Evolutionary conservation across 2,888 invertebrate species (phyloP).

Genomic region (Parascotia fuliginaria): DNA sequence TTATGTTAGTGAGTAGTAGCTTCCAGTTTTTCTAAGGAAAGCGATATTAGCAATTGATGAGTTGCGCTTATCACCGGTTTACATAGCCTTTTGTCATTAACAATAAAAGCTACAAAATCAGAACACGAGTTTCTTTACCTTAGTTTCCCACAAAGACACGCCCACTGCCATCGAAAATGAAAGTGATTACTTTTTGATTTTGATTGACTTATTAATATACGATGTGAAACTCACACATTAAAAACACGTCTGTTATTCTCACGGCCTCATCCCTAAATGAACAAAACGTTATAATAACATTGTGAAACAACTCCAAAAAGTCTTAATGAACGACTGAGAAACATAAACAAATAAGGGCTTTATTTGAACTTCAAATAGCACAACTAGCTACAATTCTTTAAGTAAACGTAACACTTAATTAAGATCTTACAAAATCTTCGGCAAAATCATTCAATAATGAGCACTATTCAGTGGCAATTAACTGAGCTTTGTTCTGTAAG

Average conservation of each 20-base stretch:
- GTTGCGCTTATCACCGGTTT: too few species aligned
- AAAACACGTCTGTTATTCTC: conserved; percentile 32
- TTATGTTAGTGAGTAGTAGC: too few species aligned
- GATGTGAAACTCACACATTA: conserved; percentile 13
- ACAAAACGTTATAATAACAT: conserved; percentile 23
- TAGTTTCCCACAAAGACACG: too few species aligned
- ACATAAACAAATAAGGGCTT: conserved; percentile 43
- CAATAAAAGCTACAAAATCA: too few species aligned
- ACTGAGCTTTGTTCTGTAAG: conserved; percentile 21
- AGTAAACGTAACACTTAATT: conserved; percentile 41
- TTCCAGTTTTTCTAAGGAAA: too few species aligned
- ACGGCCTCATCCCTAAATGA: conserved; percentile 24
- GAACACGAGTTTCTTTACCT: too few species aligned
- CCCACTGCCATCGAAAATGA: conserved; percentile 22
- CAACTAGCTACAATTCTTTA: conserved; percentile 34
- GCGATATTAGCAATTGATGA: too few species aligned
- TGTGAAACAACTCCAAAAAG: conserved; percentile 31
- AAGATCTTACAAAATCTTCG: conserved; percentile 37
- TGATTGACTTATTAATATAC: conserved; percentile 26
- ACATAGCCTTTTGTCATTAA: too few species aligned
- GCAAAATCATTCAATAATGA: conserved; percentile 48
- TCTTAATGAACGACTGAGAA: conserved; percentile 33
- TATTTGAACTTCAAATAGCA: conserved; percentile 36
- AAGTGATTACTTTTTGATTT: conserved; percentile 13
- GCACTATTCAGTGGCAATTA: conserved; percentile 45